phyloP scores from a whole-genome alignment of 2,888 invertebrate species.

The Luperina nickerlii region DNA sequence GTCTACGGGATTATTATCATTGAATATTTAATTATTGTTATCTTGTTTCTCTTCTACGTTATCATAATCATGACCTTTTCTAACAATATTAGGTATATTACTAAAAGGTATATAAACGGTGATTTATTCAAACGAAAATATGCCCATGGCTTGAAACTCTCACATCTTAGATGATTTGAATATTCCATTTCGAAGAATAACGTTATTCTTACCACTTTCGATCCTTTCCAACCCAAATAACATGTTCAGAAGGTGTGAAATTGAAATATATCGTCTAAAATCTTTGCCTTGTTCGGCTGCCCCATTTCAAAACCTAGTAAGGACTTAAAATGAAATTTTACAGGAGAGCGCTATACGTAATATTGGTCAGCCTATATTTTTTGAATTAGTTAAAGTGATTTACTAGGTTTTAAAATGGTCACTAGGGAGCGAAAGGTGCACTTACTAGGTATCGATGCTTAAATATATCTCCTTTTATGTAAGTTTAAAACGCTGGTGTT shows the following conservation, averaged over 20 bases:
- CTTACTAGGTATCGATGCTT: too few relatives aligned
- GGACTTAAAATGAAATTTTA: too few relatives aligned
- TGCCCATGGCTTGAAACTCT: slow-evolving; percentile 9
- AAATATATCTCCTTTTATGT: too few relatives aligned
- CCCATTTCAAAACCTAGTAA: too few relatives aligned
- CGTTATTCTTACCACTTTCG: slow-evolving; percentile 15
- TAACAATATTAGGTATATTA: too few relatives aligned
- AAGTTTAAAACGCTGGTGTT: too few relatives aligned
- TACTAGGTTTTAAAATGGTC: too few relatives aligned
- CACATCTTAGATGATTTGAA: slow-evolving; percentile 34
- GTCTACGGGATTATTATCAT: background rate
- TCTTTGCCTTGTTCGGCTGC: background rate
- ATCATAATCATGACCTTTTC: background rate
- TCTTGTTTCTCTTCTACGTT: background rate
- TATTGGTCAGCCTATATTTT: too few relatives aligned
- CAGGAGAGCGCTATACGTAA: too few relatives aligned
- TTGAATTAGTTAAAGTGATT: too few relatives aligned
- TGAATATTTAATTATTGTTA: background rate
- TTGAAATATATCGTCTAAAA: slow-evolving; percentile 53
- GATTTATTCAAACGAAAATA: slow-evolving; percentile 36
- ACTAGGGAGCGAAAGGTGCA: too few relatives aligned
- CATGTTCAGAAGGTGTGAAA: slow-evolving; percentile 61
- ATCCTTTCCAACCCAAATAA: slow-evolving; percentile 37
- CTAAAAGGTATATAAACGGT: slow-evolving; percentile 11
- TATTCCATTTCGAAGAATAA: slow-evolving; percentile 36